phyloP scores from a whole-genome alignment of 2,888 invertebrate genomes.

The Xestia c-nigrum region DNA sequence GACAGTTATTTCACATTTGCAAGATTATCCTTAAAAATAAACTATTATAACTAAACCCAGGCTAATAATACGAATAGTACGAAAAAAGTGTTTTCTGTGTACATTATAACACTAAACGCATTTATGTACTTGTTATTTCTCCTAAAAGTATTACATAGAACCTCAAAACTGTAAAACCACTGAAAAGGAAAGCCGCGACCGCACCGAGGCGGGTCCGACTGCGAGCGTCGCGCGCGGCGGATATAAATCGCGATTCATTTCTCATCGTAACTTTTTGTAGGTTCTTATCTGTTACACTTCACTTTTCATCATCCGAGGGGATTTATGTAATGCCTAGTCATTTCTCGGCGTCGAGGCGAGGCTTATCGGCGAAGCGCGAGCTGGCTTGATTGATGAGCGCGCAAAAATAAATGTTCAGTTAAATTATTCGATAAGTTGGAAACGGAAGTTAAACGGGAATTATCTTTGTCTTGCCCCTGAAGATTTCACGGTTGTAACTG shows the following conservation, averaged over 20 bases:
- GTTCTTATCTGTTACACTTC: conserved; percentile 91
- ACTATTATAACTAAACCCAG: too few species aligned
- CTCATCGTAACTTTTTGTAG: conserved; percentile 91
- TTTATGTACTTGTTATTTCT: neutral
- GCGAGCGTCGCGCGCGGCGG: conserved; percentile 81
- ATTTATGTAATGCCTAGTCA: conserved; percentile 92
- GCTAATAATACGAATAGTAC: neutral
- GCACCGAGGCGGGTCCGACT: conserved; percentile 64
- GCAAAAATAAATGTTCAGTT: conserved; percentile 91
- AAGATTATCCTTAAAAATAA: neutral
- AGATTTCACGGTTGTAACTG: conserved; percentile 89
- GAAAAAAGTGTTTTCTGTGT: neutral
- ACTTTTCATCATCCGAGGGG: conserved; percentile 91
- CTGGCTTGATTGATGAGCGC: conserved; percentile 91
- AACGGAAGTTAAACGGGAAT: conserved; percentile 91
- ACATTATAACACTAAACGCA: neutral
- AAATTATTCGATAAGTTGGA: conserved; percentile 91
- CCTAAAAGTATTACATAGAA: conserved; percentile 17
- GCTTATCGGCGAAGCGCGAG: conserved; percentile 89
- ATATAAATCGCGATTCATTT: conserved; percentile 91
- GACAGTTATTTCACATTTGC: neutral
- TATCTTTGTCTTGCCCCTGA: conserved; percentile 90
- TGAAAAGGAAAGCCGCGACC: conserved; percentile 23
- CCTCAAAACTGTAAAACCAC: conserved; percentile 36
- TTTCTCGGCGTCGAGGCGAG: conserved; percentile 91